Conservation (phyloP, 2,797 vertebrate genomes). For the Clarias fuscus region DNA sequence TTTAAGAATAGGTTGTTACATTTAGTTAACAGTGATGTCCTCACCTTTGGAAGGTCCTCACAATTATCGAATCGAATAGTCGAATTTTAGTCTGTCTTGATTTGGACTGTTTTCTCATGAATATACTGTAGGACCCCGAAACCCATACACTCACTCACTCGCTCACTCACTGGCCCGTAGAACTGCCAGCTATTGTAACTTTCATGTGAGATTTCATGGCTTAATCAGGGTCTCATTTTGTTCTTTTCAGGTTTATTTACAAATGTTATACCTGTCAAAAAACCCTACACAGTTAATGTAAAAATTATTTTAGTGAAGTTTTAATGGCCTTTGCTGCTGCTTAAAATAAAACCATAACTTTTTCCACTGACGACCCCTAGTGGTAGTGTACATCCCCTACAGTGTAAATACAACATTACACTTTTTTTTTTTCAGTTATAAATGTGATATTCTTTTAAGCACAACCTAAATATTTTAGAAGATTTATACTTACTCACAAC, state of each 20-base stretch:
- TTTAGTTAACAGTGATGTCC: not conserved
- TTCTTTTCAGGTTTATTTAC: not conserved
- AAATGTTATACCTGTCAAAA: not conserved
- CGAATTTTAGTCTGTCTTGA: not conserved
- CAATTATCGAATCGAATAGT: too few relatives aligned
- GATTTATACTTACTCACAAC: not conserved
- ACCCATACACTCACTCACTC: not conserved
- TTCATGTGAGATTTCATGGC: not conserved
- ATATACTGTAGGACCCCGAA: not conserved
- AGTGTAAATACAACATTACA: not conserved
- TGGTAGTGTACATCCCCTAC: not conserved
- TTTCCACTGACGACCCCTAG: conserved; percentile 28
- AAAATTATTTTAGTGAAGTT: not conserved
- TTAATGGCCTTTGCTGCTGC: not conserved
- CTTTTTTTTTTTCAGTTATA: not conserved
- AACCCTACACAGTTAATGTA: not conserved
- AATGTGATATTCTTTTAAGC: not conserved
- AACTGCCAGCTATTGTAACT: not conserved
- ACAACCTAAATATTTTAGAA: not conserved
- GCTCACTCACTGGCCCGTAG: not conserved
- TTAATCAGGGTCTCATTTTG: not conserved
- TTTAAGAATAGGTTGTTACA: not conserved
- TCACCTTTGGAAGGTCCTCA: not conserved
- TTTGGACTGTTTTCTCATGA: conserved; percentile 2
- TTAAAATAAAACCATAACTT: not conserved